A percentile compares a stretch with the other conserved stretches of the same genome.
phyloP scores from a whole-genome alignment of 2,888 invertebrate species.

The Chrysodeixis includens region DNA sequence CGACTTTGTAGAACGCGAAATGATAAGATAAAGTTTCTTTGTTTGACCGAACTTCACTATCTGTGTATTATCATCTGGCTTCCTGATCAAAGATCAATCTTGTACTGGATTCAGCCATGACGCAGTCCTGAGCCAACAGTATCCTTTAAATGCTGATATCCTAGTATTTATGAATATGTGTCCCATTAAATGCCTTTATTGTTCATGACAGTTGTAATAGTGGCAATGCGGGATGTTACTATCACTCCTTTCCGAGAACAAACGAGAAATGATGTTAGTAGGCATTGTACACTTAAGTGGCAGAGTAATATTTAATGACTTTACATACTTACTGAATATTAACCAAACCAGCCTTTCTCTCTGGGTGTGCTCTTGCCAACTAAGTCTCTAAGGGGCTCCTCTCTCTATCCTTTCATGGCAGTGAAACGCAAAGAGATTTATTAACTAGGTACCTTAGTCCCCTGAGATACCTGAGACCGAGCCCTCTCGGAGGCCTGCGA shows the following conservation, averaged over 20 bases:
- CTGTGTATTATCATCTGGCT: not conserved
- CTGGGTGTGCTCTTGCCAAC: no score
- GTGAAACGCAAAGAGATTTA: no score
- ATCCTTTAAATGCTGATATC: not conserved
- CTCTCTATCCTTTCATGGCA: no score
- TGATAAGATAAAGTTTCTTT: conserved; percentile 48
- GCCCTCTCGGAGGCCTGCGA: no score
- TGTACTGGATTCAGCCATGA: no score
- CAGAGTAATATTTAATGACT: no score
- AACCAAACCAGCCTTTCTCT: no score
- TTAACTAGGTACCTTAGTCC: no score
- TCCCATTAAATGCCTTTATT: not conserved
- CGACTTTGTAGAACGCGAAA: conserved; percentile 21
- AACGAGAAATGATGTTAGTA: not conserved
- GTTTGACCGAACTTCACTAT: conserved; percentile 11
- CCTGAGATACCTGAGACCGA: no score
- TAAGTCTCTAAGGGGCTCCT: no score
- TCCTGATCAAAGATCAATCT: not conserved
- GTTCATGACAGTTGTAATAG: conserved; percentile 3
- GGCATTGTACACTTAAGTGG: no score
- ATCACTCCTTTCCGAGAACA: conserved; percentile 2
- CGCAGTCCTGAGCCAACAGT: not conserved
- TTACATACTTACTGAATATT: no score
- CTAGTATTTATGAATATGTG: not conserved
- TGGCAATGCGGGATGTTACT: not conserved